These are phyloP conservation scores for Anarsia innoxiella DNA, from an alignment of 2,888 invertebrate genomes.

Conservation along the genomic window DNA sequence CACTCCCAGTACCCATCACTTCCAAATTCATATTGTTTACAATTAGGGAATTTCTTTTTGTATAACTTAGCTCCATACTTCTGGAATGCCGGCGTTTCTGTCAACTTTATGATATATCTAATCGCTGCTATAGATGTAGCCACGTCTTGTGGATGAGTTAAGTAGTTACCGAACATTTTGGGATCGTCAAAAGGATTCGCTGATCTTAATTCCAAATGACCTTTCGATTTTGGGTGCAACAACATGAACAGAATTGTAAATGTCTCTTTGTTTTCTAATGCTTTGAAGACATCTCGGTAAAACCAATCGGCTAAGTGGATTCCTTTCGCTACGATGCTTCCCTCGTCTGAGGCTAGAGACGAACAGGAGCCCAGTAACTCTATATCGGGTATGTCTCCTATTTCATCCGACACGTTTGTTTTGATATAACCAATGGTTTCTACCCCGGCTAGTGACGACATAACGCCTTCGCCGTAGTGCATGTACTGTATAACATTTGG, in stretches of 20 bases:
- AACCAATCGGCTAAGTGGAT: constrained; percentile 53
- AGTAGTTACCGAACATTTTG: constrained; percentile 82
- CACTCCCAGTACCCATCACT: constrained; percentile 82
- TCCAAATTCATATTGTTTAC: constrained; percentile 64
- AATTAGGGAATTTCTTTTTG: constrained; percentile 70
- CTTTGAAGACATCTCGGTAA: constrained; percentile 53
- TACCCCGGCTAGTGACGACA: constrained; percentile 71
- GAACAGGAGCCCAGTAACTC: constrained; percentile 76
- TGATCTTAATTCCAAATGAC: constrained; percentile 77
- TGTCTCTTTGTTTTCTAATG: constrained; percentile 55
- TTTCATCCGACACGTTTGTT: constrained; percentile 71
- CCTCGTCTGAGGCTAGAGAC: constrained; percentile 73
- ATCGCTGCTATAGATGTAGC: constrained; percentile 76
- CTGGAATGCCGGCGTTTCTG: constrained; percentile 74
- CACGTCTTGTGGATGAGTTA: constrained; percentile 77
- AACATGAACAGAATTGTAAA: constrained; percentile 72
- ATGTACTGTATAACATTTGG: constrained; percentile 47
- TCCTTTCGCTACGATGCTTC: constrained; percentile 55
- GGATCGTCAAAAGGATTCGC: constrained; percentile 79
- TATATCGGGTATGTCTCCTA: constrained; percentile 77
- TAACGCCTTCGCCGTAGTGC: constrained; percentile 64
- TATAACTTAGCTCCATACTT: constrained; percentile 76
- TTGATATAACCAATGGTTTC: constrained; percentile 77
- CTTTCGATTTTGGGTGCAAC: constrained; percentile 78
- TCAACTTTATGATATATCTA: constrained; percentile 68